Evolutionary conservation across 2,113 vertebrate genomes (phyloP).

Genomic region (Dascyllus trimaculatus): DNA sequence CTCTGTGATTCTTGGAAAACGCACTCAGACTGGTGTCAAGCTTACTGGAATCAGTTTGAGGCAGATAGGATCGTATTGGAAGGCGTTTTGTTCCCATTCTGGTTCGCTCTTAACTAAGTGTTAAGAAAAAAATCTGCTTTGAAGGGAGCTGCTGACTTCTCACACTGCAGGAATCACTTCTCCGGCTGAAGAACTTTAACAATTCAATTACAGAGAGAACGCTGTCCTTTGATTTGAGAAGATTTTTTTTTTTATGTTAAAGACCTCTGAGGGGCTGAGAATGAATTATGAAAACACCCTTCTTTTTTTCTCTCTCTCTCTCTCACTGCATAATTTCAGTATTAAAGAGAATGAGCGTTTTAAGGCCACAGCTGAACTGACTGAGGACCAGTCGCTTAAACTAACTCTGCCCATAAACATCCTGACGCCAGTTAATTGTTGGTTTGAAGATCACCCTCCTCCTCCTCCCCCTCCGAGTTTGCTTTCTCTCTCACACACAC

Average conservation of each 20-base stretch:
- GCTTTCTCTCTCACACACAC: constrained; percentile 58
- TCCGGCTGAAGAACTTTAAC: neutral
- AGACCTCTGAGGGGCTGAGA: constrained; percentile 20
- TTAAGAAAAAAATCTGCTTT: constrained; percentile 13
- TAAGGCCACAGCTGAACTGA: constrained; percentile 77
- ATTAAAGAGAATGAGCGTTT: constrained; percentile 65
- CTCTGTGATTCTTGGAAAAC: constrained; percentile 59
- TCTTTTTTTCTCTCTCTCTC: constrained; percentile 1
- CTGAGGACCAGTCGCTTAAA: constrained; percentile 80
- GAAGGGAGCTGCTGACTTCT: constrained; percentile 38
- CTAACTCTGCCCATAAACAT: constrained; percentile 84
- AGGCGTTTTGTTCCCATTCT: constrained; percentile 31
- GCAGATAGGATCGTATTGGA: constrained; percentile 30
- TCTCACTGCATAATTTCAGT: constrained; percentile 60
- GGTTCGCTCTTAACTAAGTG: neutral
- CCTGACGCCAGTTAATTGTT: constrained; percentile 86
- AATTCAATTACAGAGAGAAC: constrained; percentile 26
- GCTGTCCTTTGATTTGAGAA: constrained; percentile 41
- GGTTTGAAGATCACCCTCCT: constrained; percentile 80
- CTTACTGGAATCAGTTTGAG: constrained; percentile 41
- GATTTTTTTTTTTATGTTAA: constrained; percentile 7
- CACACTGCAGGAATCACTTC: neutral
- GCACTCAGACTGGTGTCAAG: constrained; percentile 45
- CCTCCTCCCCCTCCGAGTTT: constrained; percentile 34
- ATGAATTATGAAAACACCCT: constrained; percentile 46